Base-by-base conservation (phyloP, 2,888 invertebrate genomes). In the Phymatocera aterrima region DNA sequence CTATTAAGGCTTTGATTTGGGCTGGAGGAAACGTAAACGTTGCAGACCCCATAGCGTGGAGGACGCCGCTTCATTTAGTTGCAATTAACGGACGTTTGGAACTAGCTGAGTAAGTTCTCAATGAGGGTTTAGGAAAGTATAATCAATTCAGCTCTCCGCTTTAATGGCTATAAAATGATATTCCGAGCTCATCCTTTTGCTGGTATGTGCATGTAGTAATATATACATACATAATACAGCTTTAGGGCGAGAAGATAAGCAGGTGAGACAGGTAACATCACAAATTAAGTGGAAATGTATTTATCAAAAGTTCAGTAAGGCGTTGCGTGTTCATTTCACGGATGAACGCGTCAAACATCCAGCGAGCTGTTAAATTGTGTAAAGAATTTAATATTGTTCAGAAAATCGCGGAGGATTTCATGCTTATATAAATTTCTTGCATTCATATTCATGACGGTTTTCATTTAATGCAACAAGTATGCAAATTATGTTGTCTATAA, bases 11-110 rank as follows among this genome's bases (percentile, higher is more conserved):
- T 64, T 34, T 77, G 37, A 77, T 77, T 65, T 43, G 77, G 79
- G n/a, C 37, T 8, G 81, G 80, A 24, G 78, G 79, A 40, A 72
- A 81, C 21, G 74, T 83, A 18, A 82, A 83, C 51, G 24, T 77
- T 18, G 51, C 74, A n/a, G 83, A 82, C 77, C 79, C 80, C 18
- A 81, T 83, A 18, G 80, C 74, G 21, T 46, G 75, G 72, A 79
- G 80, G 77, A 83, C 82, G 5, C 83, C 82, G 24, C 68, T 83
- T 31, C 83, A 83, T 64, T 57, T 81, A 15, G 82, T 79, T 31
- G 83, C 81, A 40, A 77, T 83, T 54, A 82, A 81, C 24, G 83
- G 83, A 37, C 78, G 72, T 48, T 77, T 48, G 24, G 78, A 78
- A 12, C 51, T 83, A 34, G 83, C 82, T 1, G 79, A 80, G 83